phyloP scores from a whole-genome alignment of 2,113 vertebrate species.

The Lophius piscatorius region DNA sequence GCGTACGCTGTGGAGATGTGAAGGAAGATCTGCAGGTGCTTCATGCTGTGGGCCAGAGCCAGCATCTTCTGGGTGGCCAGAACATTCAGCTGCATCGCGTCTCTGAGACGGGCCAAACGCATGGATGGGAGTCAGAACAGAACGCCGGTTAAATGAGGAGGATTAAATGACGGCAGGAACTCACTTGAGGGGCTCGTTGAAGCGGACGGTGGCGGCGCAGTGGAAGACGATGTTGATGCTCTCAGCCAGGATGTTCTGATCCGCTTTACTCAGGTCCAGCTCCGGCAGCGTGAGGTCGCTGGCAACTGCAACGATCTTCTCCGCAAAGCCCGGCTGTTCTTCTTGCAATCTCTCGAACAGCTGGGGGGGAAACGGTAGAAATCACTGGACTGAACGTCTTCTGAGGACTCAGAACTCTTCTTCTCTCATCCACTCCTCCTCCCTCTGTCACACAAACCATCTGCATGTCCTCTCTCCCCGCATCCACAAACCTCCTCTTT shows the following conservation, averaged over 20 bases:
- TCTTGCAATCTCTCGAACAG: constrained; percentile 92
- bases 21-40: constrained; percentile 91
- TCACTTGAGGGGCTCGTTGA: constrained; percentile 96
- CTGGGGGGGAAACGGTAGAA: constrained; percentile 70
- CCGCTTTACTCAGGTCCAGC: constrained; percentile 87
- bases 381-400: too few relatives aligned
- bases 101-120: constrained; percentile 79
- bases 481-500: too few relatives aligned
- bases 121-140: not conserved
- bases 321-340: constrained; percentile 90
- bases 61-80: constrained; percentile 92
- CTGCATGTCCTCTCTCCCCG: too few relatives aligned
- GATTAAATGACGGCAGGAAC: constrained; percentile 20
- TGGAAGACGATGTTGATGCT: constrained; percentile 91
- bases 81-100: constrained; percentile 95
- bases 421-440: too few relatives aligned
- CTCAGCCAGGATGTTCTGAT: constrained; percentile 84
- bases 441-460: too few relatives aligned
- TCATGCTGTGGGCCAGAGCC: constrained; percentile 88
- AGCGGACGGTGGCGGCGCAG: constrained; percentile 95
- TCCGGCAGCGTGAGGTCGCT: constrained; percentile 91
- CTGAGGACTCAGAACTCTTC: too few relatives aligned
- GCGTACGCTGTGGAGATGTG: constrained; percentile 97
- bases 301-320: constrained; percentile 89
- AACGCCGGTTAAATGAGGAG: too few relatives aligned